A percentile compares a stretch with the other conserved stretches of the same genome.
phyloP scores from a whole-genome alignment of 2,113 vertebrate genomes.

The Campylomormyrus tamandua region DNA sequence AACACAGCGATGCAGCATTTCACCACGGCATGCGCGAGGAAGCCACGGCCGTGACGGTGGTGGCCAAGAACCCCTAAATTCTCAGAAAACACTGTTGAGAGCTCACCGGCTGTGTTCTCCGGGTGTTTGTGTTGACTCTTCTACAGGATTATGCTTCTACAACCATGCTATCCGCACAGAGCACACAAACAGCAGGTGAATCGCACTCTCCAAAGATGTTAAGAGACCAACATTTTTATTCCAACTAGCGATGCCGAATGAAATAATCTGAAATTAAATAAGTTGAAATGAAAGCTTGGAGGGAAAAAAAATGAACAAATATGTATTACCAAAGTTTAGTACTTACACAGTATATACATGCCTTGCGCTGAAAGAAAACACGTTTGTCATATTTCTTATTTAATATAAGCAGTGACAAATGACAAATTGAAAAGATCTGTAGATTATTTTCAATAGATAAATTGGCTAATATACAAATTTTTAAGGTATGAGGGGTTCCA shows the following conservation, averaged over 20 bases:
- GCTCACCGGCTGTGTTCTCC: background rate
- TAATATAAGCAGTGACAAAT: constrained; percentile 44
- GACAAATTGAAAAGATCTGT: constrained; percentile 30
- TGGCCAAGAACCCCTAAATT: constrained; percentile 15
- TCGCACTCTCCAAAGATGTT: constrained; percentile 24
- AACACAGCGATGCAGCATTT: background rate
- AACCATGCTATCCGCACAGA: background rate
- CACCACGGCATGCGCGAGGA: background rate
- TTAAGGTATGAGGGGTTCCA: constrained; percentile 57
- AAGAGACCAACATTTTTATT: constrained; percentile 27
- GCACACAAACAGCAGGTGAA: background rate
- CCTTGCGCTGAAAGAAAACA: constrained; percentile 52
- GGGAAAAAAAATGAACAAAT: constrained; percentile 49
- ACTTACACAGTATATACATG: constrained; percentile 67
- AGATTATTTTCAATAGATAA: constrained; percentile 46
- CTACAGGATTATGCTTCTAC: background rate
- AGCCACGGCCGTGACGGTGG: background rate
- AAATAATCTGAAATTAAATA: constrained; percentile 42
- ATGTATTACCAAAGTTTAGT: constrained; percentile 56
- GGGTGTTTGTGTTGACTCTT: background rate
- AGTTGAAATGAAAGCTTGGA: constrained; percentile 44
- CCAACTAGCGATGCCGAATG: constrained; percentile 32
- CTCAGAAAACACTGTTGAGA: background rate
- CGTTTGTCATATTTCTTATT: constrained; percentile 35
- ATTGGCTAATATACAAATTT: constrained; percentile 67